Base-by-base conservation (phyloP, 2,888 invertebrate species). In the Aleiodes alternator region DNA sequence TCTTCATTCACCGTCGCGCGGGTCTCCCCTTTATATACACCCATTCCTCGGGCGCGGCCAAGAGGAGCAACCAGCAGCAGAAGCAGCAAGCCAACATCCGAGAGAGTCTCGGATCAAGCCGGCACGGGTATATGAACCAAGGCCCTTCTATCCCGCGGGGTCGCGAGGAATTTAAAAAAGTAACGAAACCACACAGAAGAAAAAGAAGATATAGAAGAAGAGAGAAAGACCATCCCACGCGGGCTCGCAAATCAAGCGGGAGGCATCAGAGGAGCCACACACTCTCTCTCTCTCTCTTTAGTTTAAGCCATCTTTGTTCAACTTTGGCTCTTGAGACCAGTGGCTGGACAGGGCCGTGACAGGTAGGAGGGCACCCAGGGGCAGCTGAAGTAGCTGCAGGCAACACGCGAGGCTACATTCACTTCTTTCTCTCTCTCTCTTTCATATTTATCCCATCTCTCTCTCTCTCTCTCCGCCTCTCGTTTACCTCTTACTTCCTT, bases 351-450 rank as follows among this genome's bases (percentile, higher is more conserved):
- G 82, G 82, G 81, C 83, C 82, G 84, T 84, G 84, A 83, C 83
- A 84, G 84, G 81, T 77, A 82, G 82, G 81, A 80, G 80, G 82
- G 83, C 80, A 82, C 81, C 82, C 81, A 82, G 79, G 80, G 83
- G 82, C 82, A 82, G 78, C 82, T 83, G 80, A 82, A 79, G 84
- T 85, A 85, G 84, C 85, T 83, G 80, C 80, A 77, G 83, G 84
- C 85, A 86, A 85, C 85, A 85, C 84, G 84, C 85, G 83, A 85
- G 79, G 78, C 77, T 74, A 77, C 73, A 72, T 77, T 80, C 59
- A 56, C 61, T 56, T 73, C 53, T 43, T 61, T 59, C 68, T 75
- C 64, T 61, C 68, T 75, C 57, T 48, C 38, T 61, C 73, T 59
- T 69, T 75, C 23, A 56, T 72, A 64, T 74, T 64, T 72, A 69